These are phyloP conservation scores for Tenebrio molitor DNA, from an alignment of 1,140 invertebrate species.

Conservation along the genomic window DNA sequence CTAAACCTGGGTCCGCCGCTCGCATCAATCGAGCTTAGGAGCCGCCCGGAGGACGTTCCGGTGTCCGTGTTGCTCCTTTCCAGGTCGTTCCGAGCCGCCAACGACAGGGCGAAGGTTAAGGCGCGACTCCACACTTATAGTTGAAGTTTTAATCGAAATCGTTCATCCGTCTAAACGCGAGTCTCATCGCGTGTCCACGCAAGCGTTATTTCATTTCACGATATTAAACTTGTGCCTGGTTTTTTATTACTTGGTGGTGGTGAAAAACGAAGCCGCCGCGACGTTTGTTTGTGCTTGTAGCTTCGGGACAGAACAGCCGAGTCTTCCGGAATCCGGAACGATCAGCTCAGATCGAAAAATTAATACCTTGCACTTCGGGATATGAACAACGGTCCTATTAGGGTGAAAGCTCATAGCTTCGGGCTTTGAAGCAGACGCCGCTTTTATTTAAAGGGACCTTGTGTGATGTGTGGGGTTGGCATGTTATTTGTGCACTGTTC, in stretches of 20 bases:
- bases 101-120: too few species aligned
- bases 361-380: conserved; percentile 17
- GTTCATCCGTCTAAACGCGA: conserved; percentile 48
- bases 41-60: neutral
- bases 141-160: conserved; percentile 54
- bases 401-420: neutral
- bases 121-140: too few species aligned
- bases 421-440: neutral
- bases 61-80: neutral
- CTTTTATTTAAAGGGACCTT: conserved; percentile 3
- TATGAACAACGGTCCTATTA: neutral
- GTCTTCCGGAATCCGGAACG: conserved; percentile 19
- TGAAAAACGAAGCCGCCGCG: conserved; percentile 47
- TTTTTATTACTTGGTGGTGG: conserved; percentile 52
- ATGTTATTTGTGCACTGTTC: neutral
- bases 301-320: conserved; percentile 14
- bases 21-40: conserved; percentile 16
- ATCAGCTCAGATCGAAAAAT: conserved; percentile 20
- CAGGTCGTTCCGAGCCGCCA: too few species aligned
- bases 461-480: conserved; percentile 3
- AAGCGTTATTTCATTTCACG: conserved; percentile 61
- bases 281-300: conserved; percentile 48
- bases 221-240: conserved; percentile 59
- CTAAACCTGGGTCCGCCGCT: neutral
- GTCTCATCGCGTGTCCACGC: conserved; percentile 55